Base-by-base conservation (phyloP, 37 sponge, comb jelly and placozoan species). In the Spongilla lacustris region DNA sequence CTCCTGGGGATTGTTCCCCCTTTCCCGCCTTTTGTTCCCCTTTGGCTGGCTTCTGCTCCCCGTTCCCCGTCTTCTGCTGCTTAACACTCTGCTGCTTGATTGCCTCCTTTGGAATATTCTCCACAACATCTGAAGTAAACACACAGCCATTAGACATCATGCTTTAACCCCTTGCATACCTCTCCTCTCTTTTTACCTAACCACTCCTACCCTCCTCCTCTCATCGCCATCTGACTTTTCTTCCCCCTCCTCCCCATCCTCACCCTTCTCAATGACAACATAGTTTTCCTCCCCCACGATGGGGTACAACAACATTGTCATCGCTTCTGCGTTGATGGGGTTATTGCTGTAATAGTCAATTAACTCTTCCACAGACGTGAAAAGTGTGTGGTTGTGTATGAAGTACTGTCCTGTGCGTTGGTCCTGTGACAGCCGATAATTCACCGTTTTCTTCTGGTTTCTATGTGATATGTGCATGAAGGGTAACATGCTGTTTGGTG, bases 371-470 rank as follows among this genome's bases (percentile, higher is more conserved):
- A 88, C 68, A n/a, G 77, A 35, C 14, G 71, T 70, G 36, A 88
- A 88, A 9, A 24, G 22, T 36, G 71, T 76, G 74, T 69, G 26
- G 34, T 19, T 30, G 32, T 75, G 69, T 10, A 88, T 77, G 76
- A 76, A 82, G 77, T 67, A 88, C 26, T 11, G 22, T 3, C 73
- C 58, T 8, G 83, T 83, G 22, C 0, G 28, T 26, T 21, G 37
- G 35, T 88, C 89, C 66, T 37, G 68, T 25, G 83, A 49, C n/a
- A 88, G 38, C 0, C 89, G 83, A 38, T 82, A 88, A 71, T 88
- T 88, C 72, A 88, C 66, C 33, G 77, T 78, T 36, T 88, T 88
- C 17, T 30, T 34, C 73, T 82, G 75, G 77, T 88, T 82, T 13
- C 81, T 88, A 69, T 9, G 29, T 46, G 66, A 46, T 46, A 8